These are phyloP conservation scores for Amphilophus citrinellus DNA, from an alignment of 2,113 vertebrate genomes.

Conservation along the genomic window DNA sequence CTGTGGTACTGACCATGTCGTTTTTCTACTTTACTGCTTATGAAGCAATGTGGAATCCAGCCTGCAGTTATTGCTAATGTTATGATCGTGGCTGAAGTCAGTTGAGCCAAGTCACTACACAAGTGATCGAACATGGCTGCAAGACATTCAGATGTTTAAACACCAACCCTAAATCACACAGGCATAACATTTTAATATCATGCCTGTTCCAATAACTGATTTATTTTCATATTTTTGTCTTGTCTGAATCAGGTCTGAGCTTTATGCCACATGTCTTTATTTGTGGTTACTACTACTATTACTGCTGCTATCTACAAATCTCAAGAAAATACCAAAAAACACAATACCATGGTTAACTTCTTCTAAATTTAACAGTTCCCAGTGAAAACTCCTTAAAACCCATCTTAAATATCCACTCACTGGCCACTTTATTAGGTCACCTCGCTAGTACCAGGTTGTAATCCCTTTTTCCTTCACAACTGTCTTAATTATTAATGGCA, in stretches of 20 bases:
- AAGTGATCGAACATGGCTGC: background rate
- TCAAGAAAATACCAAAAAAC: background rate
- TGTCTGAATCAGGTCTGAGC: background rate
- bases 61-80: background rate
- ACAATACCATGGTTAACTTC: background rate
- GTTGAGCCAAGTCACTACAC: background rate
- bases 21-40: background rate
- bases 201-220: background rate
- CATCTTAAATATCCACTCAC: background rate
- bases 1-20: background rate
- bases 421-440: background rate
- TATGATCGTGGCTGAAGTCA: background rate
- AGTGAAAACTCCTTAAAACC: background rate
- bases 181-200: background rate
- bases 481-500: background rate
- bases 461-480: background rate
- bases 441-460: background rate
- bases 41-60: conserved; percentile 2
- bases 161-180: background rate
- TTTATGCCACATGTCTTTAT: background rate
- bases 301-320: background rate
- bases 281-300: background rate
- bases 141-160: background rate
- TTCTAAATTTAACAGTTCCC: background rate
- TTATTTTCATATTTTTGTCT: background rate